These are phyloP conservation scores for Cylindroiulus punctatus DNA, from an alignment of 2,888 invertebrate species.

Conservation along the genomic window DNA sequence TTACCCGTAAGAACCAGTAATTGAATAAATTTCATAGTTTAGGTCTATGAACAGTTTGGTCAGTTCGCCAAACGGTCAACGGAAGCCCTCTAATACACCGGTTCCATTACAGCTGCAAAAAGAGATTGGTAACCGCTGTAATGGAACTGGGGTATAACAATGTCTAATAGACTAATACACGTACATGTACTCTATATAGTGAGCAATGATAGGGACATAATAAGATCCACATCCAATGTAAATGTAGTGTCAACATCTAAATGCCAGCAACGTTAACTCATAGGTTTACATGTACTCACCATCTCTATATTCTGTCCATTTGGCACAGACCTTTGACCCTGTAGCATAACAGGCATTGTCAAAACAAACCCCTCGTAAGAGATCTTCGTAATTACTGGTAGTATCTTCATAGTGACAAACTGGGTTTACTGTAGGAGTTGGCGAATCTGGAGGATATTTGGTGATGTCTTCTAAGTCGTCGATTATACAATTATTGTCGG, in stretches of 20 bases:
- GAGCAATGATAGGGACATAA: not conserved
- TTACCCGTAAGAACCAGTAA: too few relatives aligned
- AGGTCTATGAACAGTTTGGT: too few relatives aligned
- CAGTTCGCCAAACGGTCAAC: too few relatives aligned
- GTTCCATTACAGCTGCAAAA: too few relatives aligned
- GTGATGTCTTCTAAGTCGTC: conserved; percentile 47
- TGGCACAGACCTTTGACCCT: not conserved
- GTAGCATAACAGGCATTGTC: conserved; percentile 52
- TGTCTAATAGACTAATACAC: too few relatives aligned
- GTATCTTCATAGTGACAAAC: conserved; percentile 34
- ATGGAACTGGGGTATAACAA: too few relatives aligned
- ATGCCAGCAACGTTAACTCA: not conserved
- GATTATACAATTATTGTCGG: not conserved
- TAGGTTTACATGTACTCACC: too few relatives aligned
- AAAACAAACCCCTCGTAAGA: conserved; percentile 49
- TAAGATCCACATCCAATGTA: not conserved
- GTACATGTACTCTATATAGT: too few relatives aligned
- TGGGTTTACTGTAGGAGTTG: conserved; percentile 44
- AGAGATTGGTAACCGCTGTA: too few relatives aligned
- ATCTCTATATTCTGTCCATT: conserved; percentile 44
- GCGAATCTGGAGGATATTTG: conserved; percentile 15
- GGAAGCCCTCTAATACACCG: too few relatives aligned
- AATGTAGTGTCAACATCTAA: not conserved
- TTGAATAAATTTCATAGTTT: too few relatives aligned
- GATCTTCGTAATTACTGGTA: not conserved